phyloP scores from a whole-genome alignment of 2,888 invertebrate species.

The Brachylomia viminalis region DNA sequence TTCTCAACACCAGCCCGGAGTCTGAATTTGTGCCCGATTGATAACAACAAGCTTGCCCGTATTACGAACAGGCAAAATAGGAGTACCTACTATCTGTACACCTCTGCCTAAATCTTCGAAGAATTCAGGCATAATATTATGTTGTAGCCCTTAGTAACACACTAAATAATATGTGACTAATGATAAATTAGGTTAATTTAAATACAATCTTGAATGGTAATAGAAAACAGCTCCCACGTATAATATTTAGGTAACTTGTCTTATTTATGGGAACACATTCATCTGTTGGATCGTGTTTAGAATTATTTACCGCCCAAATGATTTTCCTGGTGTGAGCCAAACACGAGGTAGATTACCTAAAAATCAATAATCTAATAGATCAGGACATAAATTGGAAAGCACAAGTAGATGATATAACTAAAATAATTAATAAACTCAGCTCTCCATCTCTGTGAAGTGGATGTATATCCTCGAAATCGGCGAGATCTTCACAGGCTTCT shows the following conservation, averaged over 20 bases:
- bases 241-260: slow-evolving; percentile 15
- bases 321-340: not conserved
- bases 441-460: too few species aligned
- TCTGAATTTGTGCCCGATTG: not conserved
- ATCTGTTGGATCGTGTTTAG: slow-evolving; percentile 28
- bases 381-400: too few species aligned
- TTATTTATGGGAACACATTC: slow-evolving; percentile 16
- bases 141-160: not conserved
- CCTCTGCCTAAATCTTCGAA: not conserved
- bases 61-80: not conserved
- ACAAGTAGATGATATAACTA: too few species aligned
- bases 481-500: too few species aligned
- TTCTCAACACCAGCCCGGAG: too few species aligned
- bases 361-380: too few species aligned
- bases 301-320: slow-evolving; percentile 16
- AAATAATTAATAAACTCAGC: too few species aligned
- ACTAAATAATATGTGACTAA: slow-evolving; percentile 8
- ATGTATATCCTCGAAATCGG: too few species aligned
- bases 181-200: slow-evolving; percentile 17
- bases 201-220: slow-evolving; percentile 21
- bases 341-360: not conserved
- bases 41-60: not conserved
- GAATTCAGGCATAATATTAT: not conserved
- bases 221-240: slow-evolving; percentile 15
- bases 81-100: not conserved